phyloP scores from a whole-genome alignment of 2,888 invertebrate genomes.

The Rhagium mordax region DNA sequence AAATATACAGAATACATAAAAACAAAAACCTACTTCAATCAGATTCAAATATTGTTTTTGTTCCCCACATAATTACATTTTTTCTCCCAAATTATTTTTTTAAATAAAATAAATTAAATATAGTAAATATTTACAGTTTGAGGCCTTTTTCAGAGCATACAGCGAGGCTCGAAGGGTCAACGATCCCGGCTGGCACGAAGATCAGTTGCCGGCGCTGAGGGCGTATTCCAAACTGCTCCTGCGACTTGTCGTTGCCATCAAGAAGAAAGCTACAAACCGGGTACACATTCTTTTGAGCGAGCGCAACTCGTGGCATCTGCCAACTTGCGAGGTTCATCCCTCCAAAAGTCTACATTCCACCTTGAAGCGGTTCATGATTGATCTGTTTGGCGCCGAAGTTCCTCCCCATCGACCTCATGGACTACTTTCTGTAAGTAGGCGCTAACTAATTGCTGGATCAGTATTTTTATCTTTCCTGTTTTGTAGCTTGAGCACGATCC shows the following conservation, averaged over 20 bases:
- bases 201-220: conserved; percentile 80
- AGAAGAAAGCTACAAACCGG: conserved; percentile 86
- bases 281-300: conserved; percentile 91
- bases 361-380: conserved; percentile 90
- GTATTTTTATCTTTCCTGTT: background rate
- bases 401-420: conserved; percentile 89
- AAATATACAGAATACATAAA: no score
- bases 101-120: no score
- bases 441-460: background rate
- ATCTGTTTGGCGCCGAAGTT: conserved; percentile 90
- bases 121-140: no score
- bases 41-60: no score
- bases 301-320: conserved; percentile 86
- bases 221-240: conserved; percentile 83
- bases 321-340: conserved; percentile 91
- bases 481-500: conserved; percentile 78
- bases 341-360: conserved; percentile 89
- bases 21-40: no score
- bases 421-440: conserved; percentile 74
- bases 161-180: conserved; percentile 53
- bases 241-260: conserved; percentile 84
- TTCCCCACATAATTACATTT: no score
- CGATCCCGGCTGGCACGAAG: conserved; percentile 78
- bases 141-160: conserved; percentile 56
- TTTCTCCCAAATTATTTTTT: no score